phyloP scores from a whole-genome alignment of 1,140 invertebrate genomes.

The Apis cerana region DNA sequence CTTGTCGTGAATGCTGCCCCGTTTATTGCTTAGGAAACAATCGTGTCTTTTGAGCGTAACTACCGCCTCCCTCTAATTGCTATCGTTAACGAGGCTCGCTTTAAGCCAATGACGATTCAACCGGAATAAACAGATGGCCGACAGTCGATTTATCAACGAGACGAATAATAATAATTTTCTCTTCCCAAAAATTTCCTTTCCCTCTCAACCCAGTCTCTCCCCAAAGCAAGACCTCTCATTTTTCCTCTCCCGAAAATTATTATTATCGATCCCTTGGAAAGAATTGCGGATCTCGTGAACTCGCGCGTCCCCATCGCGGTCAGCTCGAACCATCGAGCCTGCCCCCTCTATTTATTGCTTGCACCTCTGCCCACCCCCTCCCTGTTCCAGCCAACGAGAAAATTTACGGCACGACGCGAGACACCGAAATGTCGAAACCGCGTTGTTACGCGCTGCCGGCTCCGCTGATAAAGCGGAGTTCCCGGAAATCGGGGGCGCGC shows the following conservation, averaged over 20 bases:
- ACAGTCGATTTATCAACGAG: neutral
- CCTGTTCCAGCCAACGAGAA: constrained; percentile 41
- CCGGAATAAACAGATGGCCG: neutral
- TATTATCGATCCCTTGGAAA: neutral
- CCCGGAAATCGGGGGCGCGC: constrained; percentile 68
- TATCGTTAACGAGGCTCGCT: neutral
- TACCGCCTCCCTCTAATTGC: neutral
- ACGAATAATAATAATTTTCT: neutral
- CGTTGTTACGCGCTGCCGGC: constrained; percentile 2
- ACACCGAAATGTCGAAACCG: constrained; percentile 46
- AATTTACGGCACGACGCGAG: constrained; percentile 67
- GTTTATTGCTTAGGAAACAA: constrained; percentile 4
- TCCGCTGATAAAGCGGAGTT: constrained; percentile 67
- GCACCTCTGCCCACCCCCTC: neutral
- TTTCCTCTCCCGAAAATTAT: too few species aligned
- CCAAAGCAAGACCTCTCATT: too few species aligned
- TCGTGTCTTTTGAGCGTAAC: neutral
- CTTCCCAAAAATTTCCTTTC: too few species aligned
- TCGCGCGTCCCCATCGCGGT: too few species aligned
- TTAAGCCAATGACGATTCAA: neutral
- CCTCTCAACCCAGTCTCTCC: too few species aligned
- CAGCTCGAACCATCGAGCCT: too few species aligned
- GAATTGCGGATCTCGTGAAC: constrained; percentile 49
- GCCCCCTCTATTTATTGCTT: constrained; percentile 1
- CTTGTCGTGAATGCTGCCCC: neutral